These are phyloP conservation scores for Aphaenogaster rudis DNA, from an alignment of 1,140 invertebrate genomes.

Conservation along the genomic window DNA sequence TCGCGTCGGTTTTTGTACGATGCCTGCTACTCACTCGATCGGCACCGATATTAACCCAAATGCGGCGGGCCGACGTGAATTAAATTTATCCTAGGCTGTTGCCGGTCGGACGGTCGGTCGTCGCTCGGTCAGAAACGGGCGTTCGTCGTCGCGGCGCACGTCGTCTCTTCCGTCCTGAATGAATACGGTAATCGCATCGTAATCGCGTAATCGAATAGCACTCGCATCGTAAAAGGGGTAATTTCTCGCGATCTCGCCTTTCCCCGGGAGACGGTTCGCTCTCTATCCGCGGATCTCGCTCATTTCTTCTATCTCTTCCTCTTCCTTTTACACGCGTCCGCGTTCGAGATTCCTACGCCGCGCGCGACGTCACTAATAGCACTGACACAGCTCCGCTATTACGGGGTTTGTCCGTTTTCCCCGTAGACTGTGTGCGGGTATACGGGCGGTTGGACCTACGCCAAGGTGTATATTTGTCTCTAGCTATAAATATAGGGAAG, in stretches of 20 bases:
- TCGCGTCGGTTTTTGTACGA: slow-evolving; percentile 30
- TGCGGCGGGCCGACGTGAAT: slow-evolving; percentile 65
- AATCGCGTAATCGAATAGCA: slow-evolving; percentile 27
- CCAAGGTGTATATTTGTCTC: slow-evolving; percentile 86
- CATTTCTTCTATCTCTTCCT: slow-evolving; percentile 27
- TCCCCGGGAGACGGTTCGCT: background rate
- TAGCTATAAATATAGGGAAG: slow-evolving; percentile 85
- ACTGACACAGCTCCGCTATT: slow-evolving; percentile 81
- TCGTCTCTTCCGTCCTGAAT: slow-evolving; percentile 45
- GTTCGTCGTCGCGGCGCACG: background rate
- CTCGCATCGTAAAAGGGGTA: background rate
- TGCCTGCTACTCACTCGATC: slow-evolving; percentile 68
- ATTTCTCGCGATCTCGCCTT: slow-evolving; percentile 14
- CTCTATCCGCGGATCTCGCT: background rate
- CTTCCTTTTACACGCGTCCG: background rate
- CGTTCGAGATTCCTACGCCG: slow-evolving; percentile 48
- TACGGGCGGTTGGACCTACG: slow-evolving; percentile 79
- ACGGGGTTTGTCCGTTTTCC: slow-evolving; percentile 79
- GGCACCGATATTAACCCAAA: slow-evolving; percentile 75
- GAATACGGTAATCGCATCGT: slow-evolving; percentile 35
- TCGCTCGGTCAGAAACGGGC: slow-evolving; percentile 62
- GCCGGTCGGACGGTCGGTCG: slow-evolving; percentile 52
- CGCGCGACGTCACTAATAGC: slow-evolving; percentile 74
- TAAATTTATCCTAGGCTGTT: slow-evolving; percentile 75
- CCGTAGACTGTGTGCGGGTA: slow-evolving; percentile 71